phyloP scores from a whole-genome alignment of 2,113 vertebrate genomes.

The Perca flavescens region DNA sequence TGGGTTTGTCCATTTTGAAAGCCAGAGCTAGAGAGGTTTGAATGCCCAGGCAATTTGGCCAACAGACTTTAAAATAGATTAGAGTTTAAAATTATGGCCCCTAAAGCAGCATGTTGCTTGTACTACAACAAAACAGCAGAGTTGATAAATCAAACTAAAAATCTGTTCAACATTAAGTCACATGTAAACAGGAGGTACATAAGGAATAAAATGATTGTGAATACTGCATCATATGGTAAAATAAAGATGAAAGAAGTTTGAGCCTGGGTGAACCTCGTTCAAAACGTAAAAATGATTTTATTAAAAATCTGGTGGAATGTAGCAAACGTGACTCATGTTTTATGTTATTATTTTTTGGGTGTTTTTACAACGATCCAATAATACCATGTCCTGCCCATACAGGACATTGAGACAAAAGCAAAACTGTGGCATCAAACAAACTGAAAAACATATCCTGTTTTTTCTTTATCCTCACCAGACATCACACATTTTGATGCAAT shows the following conservation, averaged over 20 bases:
- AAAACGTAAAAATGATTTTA: no score
- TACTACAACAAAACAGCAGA: neutral
- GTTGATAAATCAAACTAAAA: neutral
- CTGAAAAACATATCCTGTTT: neutral
- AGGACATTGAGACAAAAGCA: neutral
- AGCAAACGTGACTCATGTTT: no score
- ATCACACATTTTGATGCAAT: neutral
- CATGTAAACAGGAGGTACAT: neutral
- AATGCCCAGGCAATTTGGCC: neutral
- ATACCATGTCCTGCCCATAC: neutral
- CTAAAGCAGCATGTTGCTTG: neutral
- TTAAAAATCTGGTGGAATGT: no score
- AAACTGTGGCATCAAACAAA: neutral
- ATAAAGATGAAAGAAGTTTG: neutral
- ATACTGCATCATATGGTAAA: neutral
- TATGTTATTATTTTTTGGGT: no score
- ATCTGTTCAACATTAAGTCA: neutral
- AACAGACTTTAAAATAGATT: neutral
- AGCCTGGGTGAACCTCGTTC: neutral
- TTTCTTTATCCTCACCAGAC: neutral
- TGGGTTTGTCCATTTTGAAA: conserved; percentile 1
- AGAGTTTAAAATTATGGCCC: neutral
- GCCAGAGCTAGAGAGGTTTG: neutral
- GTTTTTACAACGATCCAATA: no score
- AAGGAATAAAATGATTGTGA: neutral